These are phyloP conservation scores for Doryteuthis pealeii DNA, from an alignment of 1,140 invertebrate genomes.

Conservation along the genomic window DNA sequence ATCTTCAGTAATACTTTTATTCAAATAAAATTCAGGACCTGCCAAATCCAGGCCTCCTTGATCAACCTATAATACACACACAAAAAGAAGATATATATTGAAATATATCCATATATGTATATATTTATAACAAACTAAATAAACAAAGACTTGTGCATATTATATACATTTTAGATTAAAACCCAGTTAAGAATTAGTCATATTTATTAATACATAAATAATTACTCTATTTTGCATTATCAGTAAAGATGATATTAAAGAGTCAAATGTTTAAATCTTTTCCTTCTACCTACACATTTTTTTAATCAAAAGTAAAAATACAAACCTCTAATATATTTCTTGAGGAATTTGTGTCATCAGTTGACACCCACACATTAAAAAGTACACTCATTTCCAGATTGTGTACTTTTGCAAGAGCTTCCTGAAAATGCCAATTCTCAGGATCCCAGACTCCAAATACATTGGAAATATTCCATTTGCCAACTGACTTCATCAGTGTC, in stretches of 20 bases:
- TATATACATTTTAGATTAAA: too few relatives aligned
- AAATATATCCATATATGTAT: too few relatives aligned
- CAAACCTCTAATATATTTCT: constrained; percentile 81
- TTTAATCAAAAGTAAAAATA: constrained; percentile 25
- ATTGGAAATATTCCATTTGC: constrained; percentile 74
- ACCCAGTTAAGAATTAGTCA: too few relatives aligned
- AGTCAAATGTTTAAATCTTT: too few relatives aligned
- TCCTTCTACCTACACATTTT: too few relatives aligned
- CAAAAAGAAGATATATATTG: constrained; percentile 19
- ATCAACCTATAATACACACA: constrained; percentile 73
- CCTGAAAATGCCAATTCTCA: constrained; percentile 75
- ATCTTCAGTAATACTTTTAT: constrained; percentile 70
- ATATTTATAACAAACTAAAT: too few relatives aligned
- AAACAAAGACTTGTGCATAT: too few relatives aligned
- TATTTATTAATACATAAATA: too few relatives aligned
- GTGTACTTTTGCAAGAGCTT: constrained; percentile 76
- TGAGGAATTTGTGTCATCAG: constrained; percentile 90
- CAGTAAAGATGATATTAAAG: too few relatives aligned
- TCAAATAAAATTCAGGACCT: constrained; percentile 85
- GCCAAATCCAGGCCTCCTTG: constrained; percentile 86
- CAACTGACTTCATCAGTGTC: constrained; percentile 69
- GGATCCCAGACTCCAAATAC: constrained; percentile 58
- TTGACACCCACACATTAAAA: constrained; percentile 87
- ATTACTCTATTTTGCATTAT: too few relatives aligned
- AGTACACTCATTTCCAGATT: constrained; percentile 72